Evolutionary conservation across 2,113 vertebrate genomes (phyloP), one percentile per base, ranked within the genome.

Genomic region (Pedionomus torquatus): DNA sequence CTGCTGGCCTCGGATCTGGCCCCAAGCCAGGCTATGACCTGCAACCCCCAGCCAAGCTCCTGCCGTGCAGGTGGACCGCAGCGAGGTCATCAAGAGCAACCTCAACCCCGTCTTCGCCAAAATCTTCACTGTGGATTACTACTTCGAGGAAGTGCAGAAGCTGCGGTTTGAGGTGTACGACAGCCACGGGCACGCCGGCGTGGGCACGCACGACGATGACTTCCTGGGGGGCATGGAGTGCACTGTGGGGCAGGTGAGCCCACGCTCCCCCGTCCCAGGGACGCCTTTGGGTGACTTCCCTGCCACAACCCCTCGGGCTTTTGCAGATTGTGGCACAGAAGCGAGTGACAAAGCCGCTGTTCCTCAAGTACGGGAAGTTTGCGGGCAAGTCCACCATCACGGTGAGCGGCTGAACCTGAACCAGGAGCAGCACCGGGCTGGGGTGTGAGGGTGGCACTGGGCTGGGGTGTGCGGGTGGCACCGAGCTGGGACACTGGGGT

Each of bases 131-230:
- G 92, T 99, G 35, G 99, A 99, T 87, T 99, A 99, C 96, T 99
- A 99, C 95, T 99, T 99, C 3, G 99, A 99, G 97, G 99, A 99
- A 96, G 99, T 99, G 35, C 99, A 99, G 98, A 99, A 99, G 96
- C 98, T 99, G 93, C 98, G 99, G 3, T 99, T 99, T 4, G 99
- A 99, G 90, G 99, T 99, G 37, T 99, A 99, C 0, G 99, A 99
- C 98, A 99, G 99, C 72, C 99, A 99, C 0, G 99, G 99, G 54
- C 98, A 99, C 25, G 95, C 99, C 8, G 98, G 98, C 57, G 98
- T 99, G 9, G 98, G 99, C 74, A 98, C 98, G 1, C 99, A 99
- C 0, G 99, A 99, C 0, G 99, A 99, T 0, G 99, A 99, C 96
- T 99, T 99, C 95, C 97, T 99, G 72, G 99, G 99, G 13, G 99